Conservation (phyloP, 2,888 invertebrate genomes). For the Drosophila yooni region DNA sequence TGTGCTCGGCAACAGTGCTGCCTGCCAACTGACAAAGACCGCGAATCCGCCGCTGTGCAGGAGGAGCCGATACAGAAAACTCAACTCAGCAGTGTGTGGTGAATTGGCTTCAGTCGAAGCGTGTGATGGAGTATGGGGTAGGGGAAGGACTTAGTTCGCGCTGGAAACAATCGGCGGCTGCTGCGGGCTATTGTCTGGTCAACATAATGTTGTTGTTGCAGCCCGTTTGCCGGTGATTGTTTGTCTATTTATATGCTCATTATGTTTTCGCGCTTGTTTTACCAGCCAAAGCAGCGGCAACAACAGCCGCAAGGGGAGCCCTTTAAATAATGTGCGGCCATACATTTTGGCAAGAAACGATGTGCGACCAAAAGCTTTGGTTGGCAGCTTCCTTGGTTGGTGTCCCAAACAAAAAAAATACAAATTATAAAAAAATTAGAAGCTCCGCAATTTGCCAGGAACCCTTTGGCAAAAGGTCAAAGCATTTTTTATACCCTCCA, state of each 20-base stretch:
- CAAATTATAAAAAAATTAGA: constrained; percentile 1
- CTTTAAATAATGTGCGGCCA: constrained; percentile 74
- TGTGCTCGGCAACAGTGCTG: constrained; percentile 34
- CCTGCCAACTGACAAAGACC: constrained; percentile 24
- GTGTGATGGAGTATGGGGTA: not conserved
- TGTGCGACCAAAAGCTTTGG: constrained; percentile 21
- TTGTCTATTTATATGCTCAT: constrained; percentile 77
- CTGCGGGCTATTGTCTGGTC: constrained; percentile 38
- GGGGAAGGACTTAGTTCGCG: not conserved
- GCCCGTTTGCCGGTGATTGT: constrained; percentile 59
- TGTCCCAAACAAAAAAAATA: constrained; percentile 23
- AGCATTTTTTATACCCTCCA: constrained; percentile 12
- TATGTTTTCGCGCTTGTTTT: constrained; percentile 80
- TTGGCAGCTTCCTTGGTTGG: constrained; percentile 21
- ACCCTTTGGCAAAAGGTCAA: constrained; percentile 40
- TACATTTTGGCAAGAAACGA: constrained; percentile 59
- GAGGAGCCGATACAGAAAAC: constrained; percentile 7
- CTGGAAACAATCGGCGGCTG: constrained; percentile 3
- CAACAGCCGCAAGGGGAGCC: constrained; percentile 29
- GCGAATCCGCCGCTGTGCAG: constrained; percentile 2
- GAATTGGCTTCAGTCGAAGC: constrained; percentile 19
- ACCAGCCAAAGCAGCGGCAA: constrained; percentile 47
- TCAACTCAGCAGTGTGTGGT: constrained; percentile 43
- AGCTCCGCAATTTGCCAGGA: constrained; percentile 31
- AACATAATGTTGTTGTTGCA: constrained; percentile 19